Base-by-base conservation (phyloP, 2,797 vertebrate species). In the Delichon dasypus region DNA sequence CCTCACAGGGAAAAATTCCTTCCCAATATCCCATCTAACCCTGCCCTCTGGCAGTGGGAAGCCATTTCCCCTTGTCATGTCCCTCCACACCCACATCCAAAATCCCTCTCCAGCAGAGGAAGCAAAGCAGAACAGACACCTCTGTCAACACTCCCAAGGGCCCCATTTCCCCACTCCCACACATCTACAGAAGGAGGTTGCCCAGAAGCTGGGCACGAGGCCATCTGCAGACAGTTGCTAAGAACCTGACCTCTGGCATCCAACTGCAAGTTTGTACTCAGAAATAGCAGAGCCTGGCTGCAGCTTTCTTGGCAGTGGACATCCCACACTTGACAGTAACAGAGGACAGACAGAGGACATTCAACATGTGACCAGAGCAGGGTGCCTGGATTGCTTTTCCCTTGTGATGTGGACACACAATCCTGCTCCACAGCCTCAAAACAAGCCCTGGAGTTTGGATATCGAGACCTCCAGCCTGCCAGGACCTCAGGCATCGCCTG, bases 1-100 rank as follows among this genome's bases (percentile, higher is more conserved):
- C 9, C 34, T 77, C 3, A 0, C 72, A 70, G 47, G 15, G 5
- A 21, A 13, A 3, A 47, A 77, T 47, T 62, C 9, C 42, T 40
- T 0, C 51, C 32, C n/a, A 36, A 17, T 0, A 13, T 65, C 67
- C 19, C 36, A 72, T 3, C 44, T 0, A 44, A 0, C 16, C 44
- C 58, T 65, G 18, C 16, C 26, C 42, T 53, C 5, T 27, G 32
- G 13, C 32, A 65, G 0, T 23, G 22, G 36, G 18, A 55, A 53
- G 50, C 57, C 58, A 32, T 53, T 76, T n/a, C 27, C 22, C 44
- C 5, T 4, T 0, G 4, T 34, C 42, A 30, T 55, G 11, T 15
- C 21, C 12, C 34, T 71, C 21, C 50, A n/a, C n/a, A n/a, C n/a
- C n/a, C n/a, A n/a, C n/a, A n/a, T n/a, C n/a, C n/a, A n/a, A n/a